Evolutionary conservation across 2,113 vertebrate genomes (phyloP).

Genomic region (Telmatochromis sp.): DNA sequence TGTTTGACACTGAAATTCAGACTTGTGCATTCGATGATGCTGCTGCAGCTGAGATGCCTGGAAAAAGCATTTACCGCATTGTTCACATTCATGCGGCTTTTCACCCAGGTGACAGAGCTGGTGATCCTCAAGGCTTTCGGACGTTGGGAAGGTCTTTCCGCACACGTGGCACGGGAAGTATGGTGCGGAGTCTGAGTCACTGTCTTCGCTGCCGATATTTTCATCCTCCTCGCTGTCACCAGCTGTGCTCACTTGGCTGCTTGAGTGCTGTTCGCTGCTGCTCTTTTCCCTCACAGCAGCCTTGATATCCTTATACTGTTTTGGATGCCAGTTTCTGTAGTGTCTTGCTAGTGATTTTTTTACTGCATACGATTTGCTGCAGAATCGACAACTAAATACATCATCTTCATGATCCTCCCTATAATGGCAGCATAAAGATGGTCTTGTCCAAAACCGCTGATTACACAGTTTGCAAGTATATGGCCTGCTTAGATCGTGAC

Average conservation of each 20-base stretch:
- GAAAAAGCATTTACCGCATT: slow-evolving; percentile 74
- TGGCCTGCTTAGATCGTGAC: slow-evolving; percentile 57
- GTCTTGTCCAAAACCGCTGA: slow-evolving; percentile 51
- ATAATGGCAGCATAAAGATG: slow-evolving; percentile 51
- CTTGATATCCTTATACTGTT: neutral
- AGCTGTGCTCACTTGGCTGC: slow-evolving; percentile 11
- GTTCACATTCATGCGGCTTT: slow-evolving; percentile 73
- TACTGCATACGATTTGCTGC: slow-evolving; percentile 51
- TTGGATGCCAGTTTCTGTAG: slow-evolving; percentile 46
- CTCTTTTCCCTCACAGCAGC: neutral
- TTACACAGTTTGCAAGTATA: slow-evolving; percentile 58
- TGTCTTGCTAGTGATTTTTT: slow-evolving; percentile 63
- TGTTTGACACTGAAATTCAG: slow-evolving; percentile 74
- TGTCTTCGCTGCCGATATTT: slow-evolving; percentile 24
- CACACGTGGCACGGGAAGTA: slow-evolving; percentile 78
- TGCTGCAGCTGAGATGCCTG: slow-evolving; percentile 71
- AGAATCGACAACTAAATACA: slow-evolving; percentile 52
- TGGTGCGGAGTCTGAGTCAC: slow-evolving; percentile 70
- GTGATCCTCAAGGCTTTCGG: slow-evolving; percentile 74
- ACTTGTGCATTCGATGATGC: slow-evolving; percentile 74
- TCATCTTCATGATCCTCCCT: slow-evolving; percentile 33
- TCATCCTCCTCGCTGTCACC: slow-evolving; percentile 22
- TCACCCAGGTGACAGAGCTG: slow-evolving; percentile 75
- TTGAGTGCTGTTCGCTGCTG: neutral
- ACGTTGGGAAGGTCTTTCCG: slow-evolving; percentile 74